Evolutionary conservation across 2,797 vertebrate genomes (phyloP).

Genomic region (Cirrhinus molitorella): DNA sequence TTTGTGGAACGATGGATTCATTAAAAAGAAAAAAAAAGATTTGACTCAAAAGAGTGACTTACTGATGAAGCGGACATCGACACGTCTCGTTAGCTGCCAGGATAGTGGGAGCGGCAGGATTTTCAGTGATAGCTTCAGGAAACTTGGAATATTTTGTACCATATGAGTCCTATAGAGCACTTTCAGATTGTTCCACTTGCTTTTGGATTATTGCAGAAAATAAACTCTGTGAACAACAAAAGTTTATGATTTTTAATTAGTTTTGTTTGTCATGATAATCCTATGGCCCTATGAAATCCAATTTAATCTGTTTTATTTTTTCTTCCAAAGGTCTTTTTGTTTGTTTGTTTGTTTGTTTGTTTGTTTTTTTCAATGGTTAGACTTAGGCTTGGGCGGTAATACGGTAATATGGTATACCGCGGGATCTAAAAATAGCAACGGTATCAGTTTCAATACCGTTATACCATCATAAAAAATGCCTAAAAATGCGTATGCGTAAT

Average conservation of each 20-base stretch:
- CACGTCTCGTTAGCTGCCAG: neutral
- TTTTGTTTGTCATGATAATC: neutral
- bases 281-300: no score
- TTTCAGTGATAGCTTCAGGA: neutral
- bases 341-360: no score
- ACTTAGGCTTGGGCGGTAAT: no score
- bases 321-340: no score
- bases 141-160: neutral
- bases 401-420: no score
- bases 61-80: neutral
- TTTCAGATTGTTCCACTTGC: neutral
- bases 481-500: no score
- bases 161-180: neutral
- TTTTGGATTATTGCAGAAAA: neutral
- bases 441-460: no score
- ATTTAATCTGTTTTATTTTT: no score
- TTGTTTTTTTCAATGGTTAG: no score
- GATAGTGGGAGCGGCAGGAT: neutral
- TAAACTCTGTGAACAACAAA: neutral
- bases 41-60: neutral
- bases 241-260: neutral
- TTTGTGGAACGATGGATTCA: neutral
- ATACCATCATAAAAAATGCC: no score
- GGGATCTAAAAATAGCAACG: no score
- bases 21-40: neutral